phyloP scores from a whole-genome alignment of 2,113 vertebrate genomes.

The Octodon degus region DNA sequence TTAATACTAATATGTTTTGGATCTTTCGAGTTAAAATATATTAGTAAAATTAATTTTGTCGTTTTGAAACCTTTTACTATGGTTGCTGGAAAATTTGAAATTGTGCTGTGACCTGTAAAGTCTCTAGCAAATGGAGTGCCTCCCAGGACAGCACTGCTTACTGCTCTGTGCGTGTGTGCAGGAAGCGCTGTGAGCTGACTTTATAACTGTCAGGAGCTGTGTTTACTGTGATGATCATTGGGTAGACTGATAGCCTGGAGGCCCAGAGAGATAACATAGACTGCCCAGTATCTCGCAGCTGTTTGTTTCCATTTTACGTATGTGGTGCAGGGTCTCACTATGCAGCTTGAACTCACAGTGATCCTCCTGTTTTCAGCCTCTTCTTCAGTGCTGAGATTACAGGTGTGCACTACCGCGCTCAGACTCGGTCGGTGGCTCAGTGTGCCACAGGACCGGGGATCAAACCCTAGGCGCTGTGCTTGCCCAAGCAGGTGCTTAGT shows the following conservation, averaged over 20 bases:
- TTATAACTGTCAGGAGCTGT: neutral
- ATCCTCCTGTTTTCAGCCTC: too few species aligned
- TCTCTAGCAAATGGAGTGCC: neutral
- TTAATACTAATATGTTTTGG: neutral
- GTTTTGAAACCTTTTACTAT: neutral
- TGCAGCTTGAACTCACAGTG: too few species aligned
- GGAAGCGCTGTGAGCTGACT: neutral
- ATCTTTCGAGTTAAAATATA: neutral
- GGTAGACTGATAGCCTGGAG: neutral
- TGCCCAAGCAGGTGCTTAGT: too few species aligned
- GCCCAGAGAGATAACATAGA: neutral
- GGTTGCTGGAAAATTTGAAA: neutral
- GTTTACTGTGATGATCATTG: neutral
- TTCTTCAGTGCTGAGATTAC: too few species aligned
- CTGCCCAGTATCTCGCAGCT: neutral
- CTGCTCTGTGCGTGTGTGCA: conserved; percentile 23
- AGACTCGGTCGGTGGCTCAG: too few species aligned
- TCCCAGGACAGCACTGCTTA: neutral
- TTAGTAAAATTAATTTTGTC: conserved; percentile 42
- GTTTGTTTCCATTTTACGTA: neutral
- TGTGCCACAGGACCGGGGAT: too few species aligned
- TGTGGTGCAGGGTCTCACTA: too few species aligned
- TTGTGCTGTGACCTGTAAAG: neutral
- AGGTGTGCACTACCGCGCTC: too few species aligned
- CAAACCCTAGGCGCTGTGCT: too few species aligned